A percentile compares a stretch with the other conserved stretches of the same genome.
Evolutionary conservation across 2,113 vertebrate species (phyloP).

Genomic region (Pachycephala philippinensis): DNA sequence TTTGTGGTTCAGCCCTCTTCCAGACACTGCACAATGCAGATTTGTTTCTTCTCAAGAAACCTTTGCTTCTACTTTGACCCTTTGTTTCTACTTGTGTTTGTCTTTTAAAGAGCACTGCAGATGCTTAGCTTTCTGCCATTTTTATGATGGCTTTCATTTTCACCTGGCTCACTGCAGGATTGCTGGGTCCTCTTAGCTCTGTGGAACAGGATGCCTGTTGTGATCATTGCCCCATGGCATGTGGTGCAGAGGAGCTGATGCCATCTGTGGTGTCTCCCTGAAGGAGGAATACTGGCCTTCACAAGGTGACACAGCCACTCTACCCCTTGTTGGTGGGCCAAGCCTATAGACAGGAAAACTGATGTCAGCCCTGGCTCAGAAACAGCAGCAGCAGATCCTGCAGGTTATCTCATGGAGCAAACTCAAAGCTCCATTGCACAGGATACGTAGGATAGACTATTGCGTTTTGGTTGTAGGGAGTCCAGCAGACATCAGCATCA

Average conservation of each 20-base stretch:
- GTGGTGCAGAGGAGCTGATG: not conserved
- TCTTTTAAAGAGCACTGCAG: not conserved
- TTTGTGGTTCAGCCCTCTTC: not conserved
- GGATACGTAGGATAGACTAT: not conserved
- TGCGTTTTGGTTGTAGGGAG: not conserved
- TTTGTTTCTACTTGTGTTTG: not conserved
- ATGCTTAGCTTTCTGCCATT: not conserved
- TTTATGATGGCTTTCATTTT: not conserved
- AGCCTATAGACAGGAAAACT: not conserved
- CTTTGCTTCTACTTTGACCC: not conserved
- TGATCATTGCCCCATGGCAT: rapidly evolving
- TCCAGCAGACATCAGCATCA: not conserved
- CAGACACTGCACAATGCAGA: not conserved
- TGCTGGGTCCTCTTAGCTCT: not conserved
- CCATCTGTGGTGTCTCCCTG: not conserved
- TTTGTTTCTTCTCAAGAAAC: not conserved
- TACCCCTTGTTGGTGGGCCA: not conserved
- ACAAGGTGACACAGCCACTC: not conserved
- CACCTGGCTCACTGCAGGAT: not conserved
- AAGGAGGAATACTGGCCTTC: not conserved
- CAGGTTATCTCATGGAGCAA: not conserved
- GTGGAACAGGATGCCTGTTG: not conserved
- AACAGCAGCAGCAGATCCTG: not conserved
- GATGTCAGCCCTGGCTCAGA: not conserved
- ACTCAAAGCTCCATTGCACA: not conserved